Evolutionary conservation across 2,797 vertebrate species (phyloP), one percentile per base, ranked within the genome.

Genomic region (Argya squamiceps): DNA sequence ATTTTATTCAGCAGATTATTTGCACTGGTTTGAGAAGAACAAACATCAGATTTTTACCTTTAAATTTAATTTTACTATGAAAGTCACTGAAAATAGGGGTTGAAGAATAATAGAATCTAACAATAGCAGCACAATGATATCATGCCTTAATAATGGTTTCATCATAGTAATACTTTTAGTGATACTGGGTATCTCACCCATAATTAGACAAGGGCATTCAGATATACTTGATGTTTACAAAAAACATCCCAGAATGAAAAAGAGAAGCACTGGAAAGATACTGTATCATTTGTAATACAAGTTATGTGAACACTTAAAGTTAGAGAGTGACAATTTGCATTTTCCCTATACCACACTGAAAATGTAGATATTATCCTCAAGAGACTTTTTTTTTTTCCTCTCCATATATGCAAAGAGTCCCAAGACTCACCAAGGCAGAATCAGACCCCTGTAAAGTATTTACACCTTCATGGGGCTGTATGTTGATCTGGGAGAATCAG

Each of bases 401-500:
- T 73, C 32, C 4, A 2, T 62, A 20, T 0, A 2, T 56, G 9
- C 36, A 53, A 55, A 12, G 9, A 5, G 2, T 56, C 30, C 12
- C 1, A 1, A 69, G 27, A 65, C 43, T 15, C 30, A 63, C 17
- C 0, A 0, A 63, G 34, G 46, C 46, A 84, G 58, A 89, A 91
- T 56, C 29, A 24, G 29, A 30, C 24, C 67, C 53, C 69, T 47
- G 71, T 77, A 93, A 97, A 95, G 20, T 84, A 77, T 69, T 88
- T 50, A 69, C 78, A 93, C 53, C 30, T 95, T 79, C 56, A 50
- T 41, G 59, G 46, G 71, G 37, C 39, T 95, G 77, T 95, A 79
- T 96, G 86, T 93, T 97, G 92, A 93, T 96, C 94, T 88, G 77
- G 67, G 94, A 97, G 93, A 97, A 96, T 93, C 92, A 92, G 97